Conservation (phyloP, 2,888 invertebrate species). For the Thyatira batis region DNA sequence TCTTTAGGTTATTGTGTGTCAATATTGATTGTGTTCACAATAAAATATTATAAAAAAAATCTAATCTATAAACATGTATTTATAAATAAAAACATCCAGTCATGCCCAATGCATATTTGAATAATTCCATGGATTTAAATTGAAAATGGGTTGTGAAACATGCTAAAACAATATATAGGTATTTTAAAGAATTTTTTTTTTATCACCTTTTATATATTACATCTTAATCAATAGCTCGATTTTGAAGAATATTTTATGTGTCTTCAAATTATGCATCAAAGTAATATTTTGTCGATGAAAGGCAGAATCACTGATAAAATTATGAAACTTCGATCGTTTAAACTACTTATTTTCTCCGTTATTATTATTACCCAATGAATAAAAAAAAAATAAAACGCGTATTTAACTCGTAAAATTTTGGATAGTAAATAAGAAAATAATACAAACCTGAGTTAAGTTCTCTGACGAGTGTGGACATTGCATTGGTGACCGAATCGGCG, state of each 20-base stretch:
- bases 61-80: conserved; percentile 10
- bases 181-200: neutral
- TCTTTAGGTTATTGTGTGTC: no score
- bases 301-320: no score
- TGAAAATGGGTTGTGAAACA: neutral
- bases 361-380: neutral
- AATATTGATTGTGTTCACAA: conserved; percentile 15
- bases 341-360: no score
- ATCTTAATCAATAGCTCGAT: no score
- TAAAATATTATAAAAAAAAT: neutral
- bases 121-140: conserved; percentile 17
- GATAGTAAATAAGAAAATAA: conserved; percentile 5
- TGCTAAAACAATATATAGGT: conserved; percentile 17
- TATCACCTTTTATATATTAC: no score
- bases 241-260: no score
- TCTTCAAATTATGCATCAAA: no score
- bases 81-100: conserved; percentile 23
- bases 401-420: no score
- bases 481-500: conserved; percentile 98
- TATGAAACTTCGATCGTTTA: no score
- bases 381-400: neutral
- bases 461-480: conserved; percentile 98
- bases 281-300: no score
- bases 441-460: conserved; percentile 95
- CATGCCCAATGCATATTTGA: conserved; percentile 47